Conservation (phyloP, 2,797 vertebrate genomes). For the Allobates femoralis region DNA sequence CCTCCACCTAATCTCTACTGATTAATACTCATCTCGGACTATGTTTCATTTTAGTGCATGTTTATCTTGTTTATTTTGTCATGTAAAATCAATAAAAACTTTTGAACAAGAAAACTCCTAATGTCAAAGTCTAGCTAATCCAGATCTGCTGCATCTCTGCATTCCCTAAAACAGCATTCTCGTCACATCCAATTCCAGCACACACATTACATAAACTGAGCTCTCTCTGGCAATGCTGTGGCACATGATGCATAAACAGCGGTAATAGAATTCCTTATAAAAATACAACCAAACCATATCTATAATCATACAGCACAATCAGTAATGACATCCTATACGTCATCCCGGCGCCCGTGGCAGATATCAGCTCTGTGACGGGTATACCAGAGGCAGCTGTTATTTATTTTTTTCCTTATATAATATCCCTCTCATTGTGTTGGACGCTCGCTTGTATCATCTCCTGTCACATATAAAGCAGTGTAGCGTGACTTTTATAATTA, state of each 20-base stretch:
- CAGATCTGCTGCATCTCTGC: not conserved
- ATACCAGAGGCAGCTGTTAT: not conserved
- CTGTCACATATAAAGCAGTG: slow-evolving; percentile 11
- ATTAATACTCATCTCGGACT: too few relatives aligned
- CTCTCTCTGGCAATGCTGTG: not conserved
- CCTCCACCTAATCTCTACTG: too few relatives aligned
- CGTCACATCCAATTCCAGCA: not conserved
- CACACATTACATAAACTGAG: not conserved
- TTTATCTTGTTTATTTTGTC: too few relatives aligned
- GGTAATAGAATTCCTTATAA: not conserved
- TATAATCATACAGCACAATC: not conserved
- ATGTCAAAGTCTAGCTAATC: too few relatives aligned
- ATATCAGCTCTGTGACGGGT: not conserved
- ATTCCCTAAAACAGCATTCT: not conserved
- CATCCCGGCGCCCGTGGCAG: not conserved
- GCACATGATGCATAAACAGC: not conserved
- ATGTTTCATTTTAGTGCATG: too few relatives aligned
- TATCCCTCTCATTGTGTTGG: slow-evolving; percentile 9
- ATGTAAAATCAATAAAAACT: too few relatives aligned
- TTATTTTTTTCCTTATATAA: not conserved
- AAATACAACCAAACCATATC: not conserved
- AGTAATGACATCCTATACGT: not conserved
- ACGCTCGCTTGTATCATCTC: not conserved
- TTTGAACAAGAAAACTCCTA: too few relatives aligned
- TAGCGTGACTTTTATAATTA: slow-evolving; percentile 48